A percentile compares a stretch with the other conserved stretches of the same genome.
These are phyloP conservation scores for Phymanthus crucifer DNA, from an alignment of 92 coral and sea anemone genomes.

Conservation along the genomic window DNA sequence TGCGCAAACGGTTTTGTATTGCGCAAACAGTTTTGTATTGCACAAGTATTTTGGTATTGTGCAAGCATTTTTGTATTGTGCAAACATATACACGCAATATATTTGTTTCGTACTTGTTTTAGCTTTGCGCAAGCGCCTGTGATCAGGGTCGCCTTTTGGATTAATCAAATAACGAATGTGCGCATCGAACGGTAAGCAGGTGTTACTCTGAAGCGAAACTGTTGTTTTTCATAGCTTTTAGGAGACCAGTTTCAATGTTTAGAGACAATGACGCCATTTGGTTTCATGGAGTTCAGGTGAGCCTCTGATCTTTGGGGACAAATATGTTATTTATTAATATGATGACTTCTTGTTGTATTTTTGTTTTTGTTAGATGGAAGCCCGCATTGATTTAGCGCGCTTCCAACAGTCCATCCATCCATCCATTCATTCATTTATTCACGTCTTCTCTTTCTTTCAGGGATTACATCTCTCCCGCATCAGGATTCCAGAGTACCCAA, in stretches of 20 bases:
- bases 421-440: not conserved
- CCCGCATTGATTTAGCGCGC: too few relatives aligned
- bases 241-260: constrained; percentile 85
- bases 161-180: too few relatives aligned
- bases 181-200: too few relatives aligned
- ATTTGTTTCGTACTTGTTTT: too few relatives aligned
- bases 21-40: too few relatives aligned
- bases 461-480: constrained; percentile 86
- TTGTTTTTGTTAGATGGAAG: not conserved
- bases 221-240: constrained; percentile 59
- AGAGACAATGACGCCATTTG: constrained; percentile 95
- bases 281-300: constrained; percentile 95
- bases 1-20: too few relatives aligned
- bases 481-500: constrained; percentile 98
- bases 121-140: too few relatives aligned
- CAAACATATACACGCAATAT: too few relatives aligned
- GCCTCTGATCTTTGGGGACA: too few relatives aligned
- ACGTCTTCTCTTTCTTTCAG: constrained; percentile 16
- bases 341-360: not conserved
- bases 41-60: not conserved
- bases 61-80: not conserved
- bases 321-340: not conserved
- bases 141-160: too few relatives aligned
- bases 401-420: not conserved
- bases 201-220: not conserved